These are phyloP conservation scores for Idaea aversata DNA, from an alignment of 2,888 invertebrate species.

Conservation along the genomic window DNA sequence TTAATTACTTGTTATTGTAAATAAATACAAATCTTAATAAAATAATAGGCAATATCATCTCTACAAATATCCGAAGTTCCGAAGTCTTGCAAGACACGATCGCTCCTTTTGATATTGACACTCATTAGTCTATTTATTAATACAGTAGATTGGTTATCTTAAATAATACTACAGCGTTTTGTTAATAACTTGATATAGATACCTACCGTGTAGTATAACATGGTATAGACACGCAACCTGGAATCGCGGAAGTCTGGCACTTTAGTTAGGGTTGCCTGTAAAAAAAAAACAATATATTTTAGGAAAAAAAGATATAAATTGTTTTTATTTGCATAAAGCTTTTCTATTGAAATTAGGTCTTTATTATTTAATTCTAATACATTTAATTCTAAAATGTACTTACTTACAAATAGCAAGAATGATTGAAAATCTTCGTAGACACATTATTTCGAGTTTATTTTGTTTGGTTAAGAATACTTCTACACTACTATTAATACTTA, in stretches of 20 bases:
- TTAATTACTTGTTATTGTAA: too few species aligned
- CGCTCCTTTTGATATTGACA: conserved; percentile 67
- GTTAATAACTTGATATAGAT: conserved; percentile 51
- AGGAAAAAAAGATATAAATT: not conserved
- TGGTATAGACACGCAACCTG: conserved; percentile 40
- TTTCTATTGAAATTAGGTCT: not conserved
- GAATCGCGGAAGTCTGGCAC: conserved; percentile 36
- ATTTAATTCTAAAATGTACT: too few species aligned
- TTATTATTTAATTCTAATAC: not conserved
- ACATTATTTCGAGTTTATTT: too few species aligned
- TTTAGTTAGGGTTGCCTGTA: conserved; percentile 11
- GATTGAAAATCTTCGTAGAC: too few species aligned
- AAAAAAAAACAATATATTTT: not conserved
- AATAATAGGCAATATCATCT: conserved; percentile 41
- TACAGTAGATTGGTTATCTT: conserved; percentile 68
- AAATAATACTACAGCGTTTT: conserved; percentile 58
- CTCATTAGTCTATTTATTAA: conserved; percentile 75
- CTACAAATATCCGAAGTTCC: conserved; percentile 29
- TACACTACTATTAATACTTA: too few species aligned
- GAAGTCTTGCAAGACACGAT: conserved; percentile 41
- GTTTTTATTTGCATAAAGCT: too few species aligned
- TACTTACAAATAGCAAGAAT: too few species aligned
- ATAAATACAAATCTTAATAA: too few species aligned
- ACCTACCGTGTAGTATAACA: conserved; percentile 4
- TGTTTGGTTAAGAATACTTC: too few species aligned